A percentile compares a stretch with the other conserved stretches of the same genome.
These are phyloP conservation scores for Endotricha flammealis DNA, from an alignment of 2,888 invertebrate genomes.

Conservation along the genomic window DNA sequence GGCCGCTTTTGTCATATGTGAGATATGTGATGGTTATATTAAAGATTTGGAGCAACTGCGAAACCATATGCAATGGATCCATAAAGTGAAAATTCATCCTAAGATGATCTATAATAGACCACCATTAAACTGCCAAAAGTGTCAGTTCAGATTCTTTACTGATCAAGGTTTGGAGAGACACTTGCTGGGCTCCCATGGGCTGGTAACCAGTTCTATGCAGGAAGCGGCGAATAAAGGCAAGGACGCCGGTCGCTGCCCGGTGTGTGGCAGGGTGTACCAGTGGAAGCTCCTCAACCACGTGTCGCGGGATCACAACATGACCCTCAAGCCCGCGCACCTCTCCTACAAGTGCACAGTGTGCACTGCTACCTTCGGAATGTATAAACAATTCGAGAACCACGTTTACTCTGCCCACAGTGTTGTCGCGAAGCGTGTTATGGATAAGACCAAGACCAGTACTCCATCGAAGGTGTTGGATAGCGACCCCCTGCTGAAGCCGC, in stretches of 20 bases:
- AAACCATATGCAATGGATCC: slow-evolving; percentile 99
- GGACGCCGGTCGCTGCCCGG: slow-evolving; percentile 96
- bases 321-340: slow-evolving; percentile 93
- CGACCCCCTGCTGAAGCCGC: slow-evolving; percentile 86
- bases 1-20: slow-evolving; percentile 95
- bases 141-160: slow-evolving; percentile 97
- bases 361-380: slow-evolving; percentile 96
- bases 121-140: slow-evolving; percentile 96
- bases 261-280: slow-evolving; percentile 90
- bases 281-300: slow-evolving; percentile 95
- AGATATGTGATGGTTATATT: slow-evolving; percentile 98
- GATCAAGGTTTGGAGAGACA: slow-evolving; percentile 98
- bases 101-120: slow-evolving; percentile 97
- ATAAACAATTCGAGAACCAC: slow-evolving; percentile 96
- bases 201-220: slow-evolving; percentile 97
- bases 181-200: slow-evolving; percentile 94
- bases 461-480: slow-evolving; percentile 38
- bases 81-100: slow-evolving; percentile 97
- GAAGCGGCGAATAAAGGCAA: slow-evolving; percentile 97
- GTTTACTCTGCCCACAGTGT: slow-evolving; percentile 96
- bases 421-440: slow-evolving; percentile 91
- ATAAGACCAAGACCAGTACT: slow-evolving; percentile 79
- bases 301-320: slow-evolving; percentile 94
- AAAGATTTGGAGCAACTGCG: slow-evolving; percentile 96
- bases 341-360: slow-evolving; percentile 97